phyloP scores from a whole-genome alignment of 2,888 invertebrate genomes.

The Caenorhabditis sp. region DNA sequence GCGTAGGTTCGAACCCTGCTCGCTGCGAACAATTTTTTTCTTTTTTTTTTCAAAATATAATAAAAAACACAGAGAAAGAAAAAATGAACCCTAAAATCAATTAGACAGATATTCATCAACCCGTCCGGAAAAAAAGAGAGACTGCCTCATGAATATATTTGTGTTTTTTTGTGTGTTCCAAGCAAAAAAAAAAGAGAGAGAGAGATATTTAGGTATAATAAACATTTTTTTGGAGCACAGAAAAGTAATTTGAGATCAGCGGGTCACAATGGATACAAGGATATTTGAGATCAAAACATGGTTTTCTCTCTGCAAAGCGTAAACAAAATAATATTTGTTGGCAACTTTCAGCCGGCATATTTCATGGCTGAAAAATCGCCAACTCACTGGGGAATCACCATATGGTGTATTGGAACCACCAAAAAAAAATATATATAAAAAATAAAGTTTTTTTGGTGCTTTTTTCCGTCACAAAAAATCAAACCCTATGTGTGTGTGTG shows the following conservation, averaged over 20 bases:
- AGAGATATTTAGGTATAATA: no score
- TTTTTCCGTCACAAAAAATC: not conserved
- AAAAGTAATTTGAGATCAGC: slow-evolving; percentile 13
- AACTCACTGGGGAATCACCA: not conserved
- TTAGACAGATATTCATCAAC: slow-evolving; percentile 10
- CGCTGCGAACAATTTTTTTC: slow-evolving; percentile 58
- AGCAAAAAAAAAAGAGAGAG: no score
- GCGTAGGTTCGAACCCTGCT: slow-evolving; percentile 79
- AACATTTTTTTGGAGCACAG: no score
- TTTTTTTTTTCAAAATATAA: not conserved
- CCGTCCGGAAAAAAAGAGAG: not conserved
- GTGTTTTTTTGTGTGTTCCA: slow-evolving; percentile 9
- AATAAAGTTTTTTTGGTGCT: not conserved
- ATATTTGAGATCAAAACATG: not conserved
- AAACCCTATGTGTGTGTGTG: not conserved
- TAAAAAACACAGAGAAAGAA: not conserved
- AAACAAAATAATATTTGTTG: not conserved
- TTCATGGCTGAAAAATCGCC: not conserved
- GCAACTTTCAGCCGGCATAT: not conserved
- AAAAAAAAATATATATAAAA: slow-evolving; percentile 2
- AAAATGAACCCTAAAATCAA: not conserved
- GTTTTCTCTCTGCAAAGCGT: not conserved
- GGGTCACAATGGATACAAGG: not conserved
- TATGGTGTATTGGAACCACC: not conserved
- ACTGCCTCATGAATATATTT: slow-evolving; percentile 34